Evolutionary conservation across 2,113 vertebrate genomes (phyloP), one percentile per base, ranked within the genome.

Genomic region (Heliornis fulica): DNA sequence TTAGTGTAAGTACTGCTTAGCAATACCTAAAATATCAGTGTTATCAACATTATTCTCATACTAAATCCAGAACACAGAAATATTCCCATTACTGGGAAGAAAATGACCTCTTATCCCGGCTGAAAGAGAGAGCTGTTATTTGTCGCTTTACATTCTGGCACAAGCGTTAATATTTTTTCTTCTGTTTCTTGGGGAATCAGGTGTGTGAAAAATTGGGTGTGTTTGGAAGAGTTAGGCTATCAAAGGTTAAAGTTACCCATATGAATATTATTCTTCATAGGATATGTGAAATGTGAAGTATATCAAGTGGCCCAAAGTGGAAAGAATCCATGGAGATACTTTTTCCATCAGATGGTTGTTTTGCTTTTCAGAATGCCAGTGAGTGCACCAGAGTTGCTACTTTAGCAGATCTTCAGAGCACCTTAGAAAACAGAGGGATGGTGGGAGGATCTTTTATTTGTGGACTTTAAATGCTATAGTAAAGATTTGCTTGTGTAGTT

Each of bases 211-310:
- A 54, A 65, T 82, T 59, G 38, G 88, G 51, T 86, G n/a, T 70
- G 69, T 90, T 94, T 86, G 66, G 46, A 95, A 93, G 59, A 48
- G 87, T 88, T 94, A 91, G 50, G 66, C 59, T 83, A 88, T 68
- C 79, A 91, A 86, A 93, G n/a, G 56, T 23, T 88, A 81, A 94
- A 90, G 79, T 90, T 91, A 83, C 83, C 34, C 54, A 34, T 90
- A 74, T 77, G 46, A 81, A 91, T 69, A 38, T 66, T 43, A 83
- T 88, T 94, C 54, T 83, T 96, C 41, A 77, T 22, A 86, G 38
- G n/a, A 17, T 70, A 66, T 63, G 70, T 53, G 83, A 93, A 91
- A 86, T 41, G 13, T 57, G 64, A 92, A 90, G 71, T 60, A n/a
- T 48, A 69, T 91, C 57, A 61, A 12, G 28, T 92, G 50, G 21